phyloP scores from a whole-genome alignment of 2,888 invertebrate species.

The Drosophila austrosaltans region DNA sequence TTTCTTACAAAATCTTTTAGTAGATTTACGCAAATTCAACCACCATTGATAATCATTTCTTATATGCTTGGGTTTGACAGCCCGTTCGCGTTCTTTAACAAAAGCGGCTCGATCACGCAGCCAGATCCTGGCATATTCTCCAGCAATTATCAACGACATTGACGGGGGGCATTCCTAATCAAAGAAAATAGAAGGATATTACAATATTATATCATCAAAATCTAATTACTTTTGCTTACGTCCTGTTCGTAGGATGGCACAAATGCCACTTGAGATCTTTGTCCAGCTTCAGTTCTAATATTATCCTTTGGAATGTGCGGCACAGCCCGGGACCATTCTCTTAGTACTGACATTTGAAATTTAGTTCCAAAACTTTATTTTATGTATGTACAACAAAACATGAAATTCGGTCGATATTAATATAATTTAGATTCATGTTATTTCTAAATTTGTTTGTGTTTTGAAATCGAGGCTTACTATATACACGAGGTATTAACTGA shows the following conservation, averaged over 20 bases:
- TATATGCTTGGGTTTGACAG: conserved; percentile 52
- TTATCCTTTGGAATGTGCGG: conserved; percentile 63
- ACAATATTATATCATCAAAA: not conserved
- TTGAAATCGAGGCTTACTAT: not conserved
- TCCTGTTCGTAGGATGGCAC: conserved; percentile 60
- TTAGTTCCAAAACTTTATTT: not conserved
- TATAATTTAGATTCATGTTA: not conserved
- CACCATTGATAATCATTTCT: conserved; percentile 70
- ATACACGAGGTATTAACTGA: not conserved
- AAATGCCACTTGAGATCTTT: conserved; percentile 45
- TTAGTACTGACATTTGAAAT: conserved; percentile 16
- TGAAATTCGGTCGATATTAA: not conserved
- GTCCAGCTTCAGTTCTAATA: conserved; percentile 56
- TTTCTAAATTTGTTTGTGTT: not conserved
- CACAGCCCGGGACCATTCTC: conserved; percentile 61
- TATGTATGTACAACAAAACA: not conserved
- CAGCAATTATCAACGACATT: conserved; percentile 56
- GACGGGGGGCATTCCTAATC: conserved; percentile 44
- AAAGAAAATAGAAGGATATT: not conserved
- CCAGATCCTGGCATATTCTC: conserved; percentile 72
- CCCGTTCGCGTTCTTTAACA: conserved; percentile 26
- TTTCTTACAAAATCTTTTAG: conserved; percentile 54
- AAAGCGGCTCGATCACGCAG: conserved; percentile 58
- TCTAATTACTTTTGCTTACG: conserved; percentile 40
- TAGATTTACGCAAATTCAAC: conserved; percentile 62